Evolutionary conservation across 1,140 invertebrate species (phyloP).

Genomic region (Bilobella aurantiaca): DNA sequence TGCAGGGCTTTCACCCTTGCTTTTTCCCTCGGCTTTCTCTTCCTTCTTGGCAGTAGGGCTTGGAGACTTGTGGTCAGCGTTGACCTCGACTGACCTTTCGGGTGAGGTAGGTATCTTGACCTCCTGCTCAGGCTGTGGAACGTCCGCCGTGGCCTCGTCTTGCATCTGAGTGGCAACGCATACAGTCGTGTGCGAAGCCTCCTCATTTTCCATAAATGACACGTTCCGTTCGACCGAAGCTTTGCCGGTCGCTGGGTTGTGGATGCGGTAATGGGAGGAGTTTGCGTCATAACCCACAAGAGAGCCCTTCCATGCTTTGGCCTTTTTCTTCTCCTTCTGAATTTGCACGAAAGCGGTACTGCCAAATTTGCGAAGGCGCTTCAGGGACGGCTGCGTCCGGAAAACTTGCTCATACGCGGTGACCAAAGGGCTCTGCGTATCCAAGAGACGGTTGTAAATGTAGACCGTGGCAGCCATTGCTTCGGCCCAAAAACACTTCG

Average conservation of each 20-base stretch:
- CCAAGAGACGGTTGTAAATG: constrained; percentile 37
- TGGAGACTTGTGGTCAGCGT: too few species aligned
- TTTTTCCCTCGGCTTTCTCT: too few species aligned
- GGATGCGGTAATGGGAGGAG: background rate
- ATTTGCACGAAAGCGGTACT: constrained; percentile 30
- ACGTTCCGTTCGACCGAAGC: background rate
- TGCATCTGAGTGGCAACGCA: too few species aligned
- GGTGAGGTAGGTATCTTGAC: too few species aligned
- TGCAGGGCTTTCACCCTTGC: background rate
- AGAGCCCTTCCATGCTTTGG: constrained; percentile 29
- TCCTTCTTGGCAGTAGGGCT: too few species aligned
- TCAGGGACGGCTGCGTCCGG: constrained; percentile 33
- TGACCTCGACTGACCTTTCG: too few species aligned
- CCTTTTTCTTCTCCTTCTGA: constrained; percentile 17
- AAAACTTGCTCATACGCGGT: constrained; percentile 36
- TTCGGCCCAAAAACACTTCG: constrained; percentile 34
- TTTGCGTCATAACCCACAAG: constrained; percentile 34
- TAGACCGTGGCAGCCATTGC: constrained; percentile 29
- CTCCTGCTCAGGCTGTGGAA: background rate
- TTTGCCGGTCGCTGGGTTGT: background rate
- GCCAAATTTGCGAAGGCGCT: constrained; percentile 37
- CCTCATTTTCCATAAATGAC: background rate
- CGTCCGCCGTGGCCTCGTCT: too few species aligned
- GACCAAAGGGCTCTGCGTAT: background rate
- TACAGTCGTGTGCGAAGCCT: too few species aligned